Conservation (phyloP, 2,888 invertebrate species). For the Linyphia triangularis region DNA sequence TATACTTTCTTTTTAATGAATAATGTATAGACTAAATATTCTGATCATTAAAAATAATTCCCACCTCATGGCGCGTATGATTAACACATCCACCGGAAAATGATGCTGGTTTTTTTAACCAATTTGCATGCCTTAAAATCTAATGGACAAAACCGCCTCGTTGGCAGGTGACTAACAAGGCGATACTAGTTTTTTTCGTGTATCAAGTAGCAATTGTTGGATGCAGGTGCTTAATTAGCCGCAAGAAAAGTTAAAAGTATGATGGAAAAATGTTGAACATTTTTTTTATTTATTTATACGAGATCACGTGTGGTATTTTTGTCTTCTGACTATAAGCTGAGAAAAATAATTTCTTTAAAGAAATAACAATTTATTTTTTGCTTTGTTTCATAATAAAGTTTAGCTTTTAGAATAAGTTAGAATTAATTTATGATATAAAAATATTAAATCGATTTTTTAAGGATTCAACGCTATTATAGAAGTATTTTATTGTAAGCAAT, state of each 20-base stretch:
- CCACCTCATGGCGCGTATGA: not conserved
- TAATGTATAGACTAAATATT: conserved; percentile 17
- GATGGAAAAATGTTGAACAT: not conserved
- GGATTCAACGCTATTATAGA: too few relatives aligned
- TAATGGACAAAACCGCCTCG: not conserved
- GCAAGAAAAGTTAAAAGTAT: not conserved
- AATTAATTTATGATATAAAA: too few relatives aligned
- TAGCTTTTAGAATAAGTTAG: too few relatives aligned
- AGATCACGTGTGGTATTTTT: too few relatives aligned
- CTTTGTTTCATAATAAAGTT: too few relatives aligned
- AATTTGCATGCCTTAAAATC: not conserved
- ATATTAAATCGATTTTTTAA: too few relatives aligned
- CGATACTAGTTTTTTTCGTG: not conserved
- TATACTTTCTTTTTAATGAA: conserved; percentile 4
- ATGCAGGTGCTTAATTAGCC: not conserved
- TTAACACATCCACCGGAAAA: not conserved
- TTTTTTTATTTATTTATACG: not conserved
- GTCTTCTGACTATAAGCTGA: too few relatives aligned
- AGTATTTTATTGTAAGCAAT: too few relatives aligned
- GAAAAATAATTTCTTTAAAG: too few relatives aligned
- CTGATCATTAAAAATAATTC: conserved; percentile 23
- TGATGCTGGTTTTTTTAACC: not conserved
- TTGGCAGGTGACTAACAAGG: not conserved
- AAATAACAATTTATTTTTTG: too few relatives aligned
- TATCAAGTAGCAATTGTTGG: not conserved